These are phyloP conservation scores for Teinopalpus imperialis DNA, from an alignment of 2,888 invertebrate species.

Conservation along the genomic window DNA sequence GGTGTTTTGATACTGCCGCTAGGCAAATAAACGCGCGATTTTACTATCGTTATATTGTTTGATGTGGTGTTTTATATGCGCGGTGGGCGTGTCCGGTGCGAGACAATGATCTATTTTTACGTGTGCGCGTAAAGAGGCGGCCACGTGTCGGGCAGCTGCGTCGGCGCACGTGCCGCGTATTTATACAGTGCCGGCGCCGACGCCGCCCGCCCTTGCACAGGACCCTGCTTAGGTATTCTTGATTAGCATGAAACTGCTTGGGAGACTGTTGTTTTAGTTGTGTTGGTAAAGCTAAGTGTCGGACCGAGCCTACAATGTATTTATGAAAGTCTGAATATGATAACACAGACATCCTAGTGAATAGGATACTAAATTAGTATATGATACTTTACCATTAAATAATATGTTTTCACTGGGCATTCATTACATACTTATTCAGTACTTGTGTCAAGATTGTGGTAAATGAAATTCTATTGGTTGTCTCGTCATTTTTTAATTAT, in stretches of 20 bases:
- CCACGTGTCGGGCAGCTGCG: constrained; percentile 80
- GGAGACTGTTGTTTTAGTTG: neutral
- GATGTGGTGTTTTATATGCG: constrained; percentile 78
- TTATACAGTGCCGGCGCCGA: constrained; percentile 64
- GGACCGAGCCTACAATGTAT: no score
- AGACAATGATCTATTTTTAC: constrained; percentile 80
- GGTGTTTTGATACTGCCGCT: constrained; percentile 46
- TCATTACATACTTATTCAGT: no score
- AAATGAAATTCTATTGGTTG: no score
- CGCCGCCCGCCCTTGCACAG: constrained; percentile 44
- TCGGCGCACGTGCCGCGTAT: constrained; percentile 74
- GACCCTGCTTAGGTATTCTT: constrained; percentile 10
- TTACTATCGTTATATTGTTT: constrained; percentile 60
- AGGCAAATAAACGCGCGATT: constrained; percentile 63
- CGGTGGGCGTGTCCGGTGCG: constrained; percentile 66
- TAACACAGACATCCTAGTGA: no score
- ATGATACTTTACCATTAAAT: no score
- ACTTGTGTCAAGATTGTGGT: no score
- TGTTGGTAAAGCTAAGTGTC: no score
- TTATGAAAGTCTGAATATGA: no score
- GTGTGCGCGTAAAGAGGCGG: constrained; percentile 64
- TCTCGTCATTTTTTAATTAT: no score
- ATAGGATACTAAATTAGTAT: no score
- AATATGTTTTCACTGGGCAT: no score
- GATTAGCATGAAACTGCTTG: constrained; percentile 1